Evolutionary conservation across 2,888 invertebrate species (phyloP).

Genomic region (Schizaphis graminum): DNA sequence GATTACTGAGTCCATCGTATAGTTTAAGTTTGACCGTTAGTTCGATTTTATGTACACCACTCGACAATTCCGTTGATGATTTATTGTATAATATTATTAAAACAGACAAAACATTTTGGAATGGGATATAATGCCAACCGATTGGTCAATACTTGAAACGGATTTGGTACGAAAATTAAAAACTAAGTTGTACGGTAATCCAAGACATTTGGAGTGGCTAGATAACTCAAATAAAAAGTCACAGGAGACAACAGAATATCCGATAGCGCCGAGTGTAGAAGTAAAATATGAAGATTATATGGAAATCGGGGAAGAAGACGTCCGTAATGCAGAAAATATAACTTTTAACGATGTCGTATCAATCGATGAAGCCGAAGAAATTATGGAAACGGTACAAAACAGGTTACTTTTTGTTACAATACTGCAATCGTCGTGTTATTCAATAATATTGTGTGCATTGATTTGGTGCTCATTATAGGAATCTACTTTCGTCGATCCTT

Average conservation of each 20-base stretch:
- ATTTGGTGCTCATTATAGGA: neutral
- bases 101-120: constrained; percentile 44
- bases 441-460: neutral
- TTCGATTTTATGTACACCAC: neutral
- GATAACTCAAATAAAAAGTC: neutral
- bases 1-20: neutral
- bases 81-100: neutral
- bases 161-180: neutral
- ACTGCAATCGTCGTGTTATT: neutral
- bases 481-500: neutral
- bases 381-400: neutral
- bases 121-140: constrained; percentile 46
- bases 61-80: neutral
- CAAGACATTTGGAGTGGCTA: neutral
- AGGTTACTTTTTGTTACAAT: neutral
- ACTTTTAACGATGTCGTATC: neutral
- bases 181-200: constrained; percentile 37
- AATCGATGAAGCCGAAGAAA: neutral
- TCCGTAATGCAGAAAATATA: neutral
- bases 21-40: neutral
- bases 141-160: neutral
- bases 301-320: neutral
- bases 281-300: neutral
- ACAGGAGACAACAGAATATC: neutral
- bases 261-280: neutral